Percentiles rank a stretch among this genome's conserved stretches.
Conservation (phyloP, 2,888 invertebrate genomes). For the Leptinotarsa peninsularis region DNA sequence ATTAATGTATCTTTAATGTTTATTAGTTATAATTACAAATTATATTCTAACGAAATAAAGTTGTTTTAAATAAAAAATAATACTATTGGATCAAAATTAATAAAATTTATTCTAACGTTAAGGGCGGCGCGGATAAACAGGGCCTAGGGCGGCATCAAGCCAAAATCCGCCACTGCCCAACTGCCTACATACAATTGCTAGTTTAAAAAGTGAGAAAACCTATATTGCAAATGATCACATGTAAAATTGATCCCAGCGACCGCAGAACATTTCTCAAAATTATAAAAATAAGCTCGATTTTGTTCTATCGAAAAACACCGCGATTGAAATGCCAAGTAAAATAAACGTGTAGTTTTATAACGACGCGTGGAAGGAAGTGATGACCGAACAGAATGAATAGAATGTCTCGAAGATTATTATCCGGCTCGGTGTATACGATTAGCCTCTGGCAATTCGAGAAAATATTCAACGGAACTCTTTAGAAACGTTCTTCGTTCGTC, state of each 20-base stretch:
- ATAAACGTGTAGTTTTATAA: slow-evolving; percentile 23
- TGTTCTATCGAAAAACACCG: background rate
- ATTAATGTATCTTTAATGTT: no score
- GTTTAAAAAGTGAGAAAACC: no score
- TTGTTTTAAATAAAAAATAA: no score
- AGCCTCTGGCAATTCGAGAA: slow-evolving; percentile 6
- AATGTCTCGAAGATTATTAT: slow-evolving; percentile 24
- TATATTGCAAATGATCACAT: no score
- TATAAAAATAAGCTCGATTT: background rate
- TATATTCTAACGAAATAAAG: no score
- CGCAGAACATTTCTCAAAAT: background rate
- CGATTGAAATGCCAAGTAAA: slow-evolving; percentile 13
- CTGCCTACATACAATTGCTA: no score
- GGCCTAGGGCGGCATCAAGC: no score
- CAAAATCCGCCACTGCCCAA: no score
- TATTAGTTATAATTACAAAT: no score
- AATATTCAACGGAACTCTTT: slow-evolving; percentile 24
- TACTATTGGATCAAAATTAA: no score
- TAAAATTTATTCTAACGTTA: no score
- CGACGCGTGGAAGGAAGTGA: slow-evolving; percentile 35
- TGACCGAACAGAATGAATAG: slow-evolving; percentile 35
- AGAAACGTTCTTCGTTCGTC: slow-evolving; percentile 19
- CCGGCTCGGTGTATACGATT: slow-evolving; percentile 13
- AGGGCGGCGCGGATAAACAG: no score
- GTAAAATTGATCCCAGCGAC: background rate